These are phyloP conservation scores for Hippocampus abdominalis DNA, from an alignment of 2,113 vertebrate genomes.

Conservation along the genomic window DNA sequence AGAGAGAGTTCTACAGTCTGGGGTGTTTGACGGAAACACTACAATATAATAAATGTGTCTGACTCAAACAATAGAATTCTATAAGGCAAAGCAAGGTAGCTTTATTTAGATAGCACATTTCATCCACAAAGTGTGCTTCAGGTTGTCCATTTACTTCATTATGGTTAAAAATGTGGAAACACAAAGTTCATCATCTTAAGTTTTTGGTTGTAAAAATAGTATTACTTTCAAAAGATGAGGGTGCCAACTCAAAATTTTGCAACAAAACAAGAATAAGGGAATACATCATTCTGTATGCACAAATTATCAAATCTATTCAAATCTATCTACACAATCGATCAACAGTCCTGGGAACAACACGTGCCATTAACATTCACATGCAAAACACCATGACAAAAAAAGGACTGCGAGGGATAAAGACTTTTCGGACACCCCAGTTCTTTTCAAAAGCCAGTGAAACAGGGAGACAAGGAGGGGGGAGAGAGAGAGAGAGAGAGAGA, in stretches of 20 bases:
- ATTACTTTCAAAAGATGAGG: not conserved
- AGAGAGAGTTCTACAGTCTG: not conserved
- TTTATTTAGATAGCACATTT: too few species aligned
- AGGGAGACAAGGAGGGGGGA: not conserved
- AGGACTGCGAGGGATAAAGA: slow-evolving; percentile 37
- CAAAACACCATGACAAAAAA: slow-evolving; percentile 43
- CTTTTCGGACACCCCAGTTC: slow-evolving; percentile 66
- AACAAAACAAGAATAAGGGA: slow-evolving; percentile 18
- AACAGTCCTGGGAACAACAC: slow-evolving; percentile 46
- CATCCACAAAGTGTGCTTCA: too few species aligned
- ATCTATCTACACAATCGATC: slow-evolving; percentile 44
- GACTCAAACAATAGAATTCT: too few species aligned
- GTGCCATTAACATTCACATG: slow-evolving; percentile 60
- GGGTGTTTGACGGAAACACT: too few species aligned
- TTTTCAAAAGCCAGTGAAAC: slow-evolving; percentile 42
- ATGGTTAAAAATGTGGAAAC: too few species aligned
- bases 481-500: slow-evolving; percentile 22
- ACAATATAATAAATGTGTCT: too few species aligned
- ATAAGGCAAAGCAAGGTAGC: too few species aligned
- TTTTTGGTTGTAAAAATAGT: not conserved
- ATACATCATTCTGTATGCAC: slow-evolving; percentile 31
- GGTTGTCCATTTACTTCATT: too few species aligned
- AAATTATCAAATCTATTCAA: slow-evolving; percentile 29
- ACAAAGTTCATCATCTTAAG: not conserved
- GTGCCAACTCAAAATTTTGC: slow-evolving; percentile 20